Evolutionary conservation across 2,888 invertebrate genomes (phyloP).

Genomic region (Sphaerophoria rueppellii): DNA sequence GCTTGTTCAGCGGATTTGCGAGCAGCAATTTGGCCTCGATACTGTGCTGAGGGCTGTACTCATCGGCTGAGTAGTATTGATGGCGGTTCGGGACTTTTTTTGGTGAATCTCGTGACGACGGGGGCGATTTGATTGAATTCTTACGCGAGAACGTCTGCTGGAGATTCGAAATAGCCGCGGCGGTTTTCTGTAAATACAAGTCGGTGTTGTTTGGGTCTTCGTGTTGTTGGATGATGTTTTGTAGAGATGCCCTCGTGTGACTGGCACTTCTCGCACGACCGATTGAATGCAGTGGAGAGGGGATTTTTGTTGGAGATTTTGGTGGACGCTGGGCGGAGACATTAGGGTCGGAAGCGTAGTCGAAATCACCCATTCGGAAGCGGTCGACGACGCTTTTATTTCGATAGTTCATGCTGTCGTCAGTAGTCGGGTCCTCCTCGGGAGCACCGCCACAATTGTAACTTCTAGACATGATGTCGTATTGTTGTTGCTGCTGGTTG

Average conservation of each 20-base stretch:
- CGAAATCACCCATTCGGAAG: slow-evolving; percentile 80
- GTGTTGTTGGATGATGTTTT: slow-evolving; percentile 74
- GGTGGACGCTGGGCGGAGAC: slow-evolving; percentile 77
- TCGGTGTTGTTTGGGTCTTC: slow-evolving; percentile 82
- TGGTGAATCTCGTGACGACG: slow-evolving; percentile 76
- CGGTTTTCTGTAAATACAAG: slow-evolving; percentile 84
- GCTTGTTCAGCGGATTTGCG: slow-evolving; percentile 59
- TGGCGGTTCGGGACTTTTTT: slow-evolving; percentile 73
- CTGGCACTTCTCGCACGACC: slow-evolving; percentile 82
- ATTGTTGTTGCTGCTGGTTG: slow-evolving; percentile 63
- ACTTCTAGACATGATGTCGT: slow-evolving; percentile 80
- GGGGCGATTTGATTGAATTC: slow-evolving; percentile 80
- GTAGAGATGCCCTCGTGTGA: slow-evolving; percentile 81
- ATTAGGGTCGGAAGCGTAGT: slow-evolving; percentile 81
- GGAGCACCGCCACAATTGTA: slow-evolving; percentile 78
- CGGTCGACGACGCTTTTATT: slow-evolving; percentile 79
- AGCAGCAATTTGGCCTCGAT: slow-evolving; percentile 75
- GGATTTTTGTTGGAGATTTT: slow-evolving; percentile 88
- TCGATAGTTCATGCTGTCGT: slow-evolving; percentile 78
- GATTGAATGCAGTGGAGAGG: slow-evolving; percentile 88
- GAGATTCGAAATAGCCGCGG: slow-evolving; percentile 79
- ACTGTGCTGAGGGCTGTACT: slow-evolving; percentile 80
- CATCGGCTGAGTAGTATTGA: slow-evolving; percentile 77
- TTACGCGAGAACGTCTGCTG: slow-evolving; percentile 80
- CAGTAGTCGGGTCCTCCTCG: slow-evolving; percentile 78